These are phyloP conservation scores for Thelaira solivaga DNA, from an alignment of 2,888 invertebrate species.

Conservation along the genomic window DNA sequence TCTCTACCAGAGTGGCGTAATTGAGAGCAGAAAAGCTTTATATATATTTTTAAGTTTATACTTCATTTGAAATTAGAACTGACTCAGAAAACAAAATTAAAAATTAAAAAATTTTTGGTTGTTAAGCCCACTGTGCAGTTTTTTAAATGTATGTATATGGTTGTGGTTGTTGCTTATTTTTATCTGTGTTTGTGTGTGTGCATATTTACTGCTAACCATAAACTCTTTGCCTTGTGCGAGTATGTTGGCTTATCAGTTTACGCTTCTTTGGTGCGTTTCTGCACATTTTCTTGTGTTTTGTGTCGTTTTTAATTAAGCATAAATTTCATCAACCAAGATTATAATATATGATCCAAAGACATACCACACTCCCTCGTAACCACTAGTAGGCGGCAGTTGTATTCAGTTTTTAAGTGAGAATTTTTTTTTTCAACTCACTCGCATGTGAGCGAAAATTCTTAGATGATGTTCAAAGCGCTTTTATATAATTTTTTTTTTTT, in stretches of 20 bases:
- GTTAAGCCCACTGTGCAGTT: too few relatives aligned
- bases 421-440: conserved; percentile 1
- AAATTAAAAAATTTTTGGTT: too few relatives aligned
- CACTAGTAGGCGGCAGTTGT: conserved; percentile 45
- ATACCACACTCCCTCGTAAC: conserved; percentile 49
- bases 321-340: conserved; percentile 74
- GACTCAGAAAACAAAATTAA: too few relatives aligned
- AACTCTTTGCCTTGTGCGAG: neutral
- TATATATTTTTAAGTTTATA: too few relatives aligned
- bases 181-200: neutral
- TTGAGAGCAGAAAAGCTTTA: too few relatives aligned
- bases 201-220: conserved; percentile 4
- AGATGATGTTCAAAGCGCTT: neutral
- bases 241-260: conserved; percentile 46
- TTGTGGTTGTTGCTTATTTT: too few relatives aligned
- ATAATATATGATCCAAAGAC: conserved; percentile 44
- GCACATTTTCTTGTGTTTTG: conserved; percentile 61
- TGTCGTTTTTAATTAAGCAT: conserved; percentile 76
- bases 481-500: too few relatives aligned
- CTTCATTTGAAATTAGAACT: too few relatives aligned
- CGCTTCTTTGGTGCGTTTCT: conserved; percentile 57
- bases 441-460: conserved; percentile 16
- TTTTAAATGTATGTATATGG: too few relatives aligned
- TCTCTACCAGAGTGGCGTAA: too few relatives aligned
- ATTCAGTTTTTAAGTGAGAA: conserved; percentile 6